phyloP scores from a whole-genome alignment of 2,113 vertebrate genomes.

The Peromyscus maniculatus region DNA sequence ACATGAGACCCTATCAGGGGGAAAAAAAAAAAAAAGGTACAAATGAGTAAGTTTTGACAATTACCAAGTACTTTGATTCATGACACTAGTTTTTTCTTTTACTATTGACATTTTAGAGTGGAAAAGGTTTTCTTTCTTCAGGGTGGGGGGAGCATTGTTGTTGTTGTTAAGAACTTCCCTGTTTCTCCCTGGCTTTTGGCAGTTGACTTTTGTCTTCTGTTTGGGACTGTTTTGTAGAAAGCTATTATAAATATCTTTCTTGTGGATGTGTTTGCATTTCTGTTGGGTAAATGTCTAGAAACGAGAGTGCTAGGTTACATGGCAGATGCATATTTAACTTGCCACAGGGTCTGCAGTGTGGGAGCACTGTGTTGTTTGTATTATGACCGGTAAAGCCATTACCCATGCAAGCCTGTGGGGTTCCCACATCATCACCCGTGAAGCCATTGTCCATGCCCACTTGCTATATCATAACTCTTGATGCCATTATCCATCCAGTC shows the following conservation, averaged over 20 bases:
- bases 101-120: not conserved
- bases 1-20: not conserved
- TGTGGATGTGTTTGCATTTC: conserved; percentile 45
- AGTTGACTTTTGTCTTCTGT: not conserved
- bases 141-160: not conserved
- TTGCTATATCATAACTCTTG: not conserved
- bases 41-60: not conserved
- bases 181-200: not conserved
- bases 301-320: not conserved
- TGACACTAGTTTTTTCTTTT: not conserved
- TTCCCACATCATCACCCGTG: not conserved
- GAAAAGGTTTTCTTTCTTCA: not conserved
- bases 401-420: not conserved
- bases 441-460: not conserved
- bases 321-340: not conserved
- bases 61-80: not conserved
- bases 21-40: not conserved
- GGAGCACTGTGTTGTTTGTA: not conserved
- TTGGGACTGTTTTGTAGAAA: conserved; percentile 3
- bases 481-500: not conserved
- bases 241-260: not conserved
- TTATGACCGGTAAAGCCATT: not conserved
- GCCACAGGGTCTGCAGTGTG: not conserved
- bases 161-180: not conserved
- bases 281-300: not conserved